A percentile compares a stretch with the other conserved stretches of the same genome.
Conservation (phyloP, 1,140 invertebrate genomes). For the Drosophila varians region DNA sequence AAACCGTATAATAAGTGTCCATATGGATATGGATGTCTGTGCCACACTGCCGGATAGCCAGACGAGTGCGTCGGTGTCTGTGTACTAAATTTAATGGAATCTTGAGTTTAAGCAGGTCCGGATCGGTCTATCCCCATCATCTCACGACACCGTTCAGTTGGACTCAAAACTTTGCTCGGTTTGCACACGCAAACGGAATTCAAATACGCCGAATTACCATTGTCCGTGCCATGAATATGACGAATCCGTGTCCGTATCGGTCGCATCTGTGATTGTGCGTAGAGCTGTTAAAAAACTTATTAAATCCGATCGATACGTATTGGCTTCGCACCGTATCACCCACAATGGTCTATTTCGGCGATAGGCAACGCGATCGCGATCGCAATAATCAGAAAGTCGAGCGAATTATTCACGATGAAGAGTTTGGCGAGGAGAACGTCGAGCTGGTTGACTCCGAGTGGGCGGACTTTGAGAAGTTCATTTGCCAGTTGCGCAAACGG, state of each 20-base stretch:
- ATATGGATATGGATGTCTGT: constrained; percentile 2
- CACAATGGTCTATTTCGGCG: constrained; percentile 72
- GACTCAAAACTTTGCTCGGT: constrained; percentile 51
- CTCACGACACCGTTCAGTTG: constrained; percentile 52
- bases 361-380: constrained; percentile 64
- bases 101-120: constrained; percentile 64
- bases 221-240: constrained; percentile 45
- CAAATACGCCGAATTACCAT: constrained; percentile 29
- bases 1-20: constrained; percentile 5
- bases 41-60: constrained; percentile 9
- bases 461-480: constrained; percentile 83
- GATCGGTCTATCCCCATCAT: constrained; percentile 47
- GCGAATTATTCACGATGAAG: constrained; percentile 80
- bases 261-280: constrained; percentile 34
- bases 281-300: constrained; percentile 17
- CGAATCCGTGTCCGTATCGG: constrained; percentile 21
- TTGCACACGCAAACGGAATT: constrained; percentile 50
- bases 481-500: constrained; percentile 85
- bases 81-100: constrained; percentile 72
- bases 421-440: constrained; percentile 83
- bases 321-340: constrained; percentile 6
- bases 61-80: constrained; percentile 50
- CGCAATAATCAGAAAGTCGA: constrained; percentile 63
- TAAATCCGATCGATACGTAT: constrained; percentile 9
- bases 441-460: constrained; percentile 83